Conservation (phyloP, 2,797 vertebrate genomes). For the Lacerta viridis region DNA sequence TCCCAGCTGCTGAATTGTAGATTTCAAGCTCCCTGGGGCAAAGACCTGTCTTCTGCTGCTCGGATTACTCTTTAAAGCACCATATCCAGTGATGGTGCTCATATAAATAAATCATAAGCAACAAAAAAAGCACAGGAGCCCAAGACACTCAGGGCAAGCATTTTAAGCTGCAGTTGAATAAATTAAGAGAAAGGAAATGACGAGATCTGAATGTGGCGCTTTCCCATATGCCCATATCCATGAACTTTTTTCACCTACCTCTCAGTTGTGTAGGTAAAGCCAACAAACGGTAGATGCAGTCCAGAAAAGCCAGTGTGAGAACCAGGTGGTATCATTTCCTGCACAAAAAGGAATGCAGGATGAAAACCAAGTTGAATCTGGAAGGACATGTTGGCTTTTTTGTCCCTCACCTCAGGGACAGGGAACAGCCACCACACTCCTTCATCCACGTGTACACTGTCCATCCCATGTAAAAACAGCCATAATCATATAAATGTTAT, state of each 20-base stretch:
- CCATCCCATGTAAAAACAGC: not conserved
- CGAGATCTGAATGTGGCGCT: not conserved
- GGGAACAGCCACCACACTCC: not conserved
- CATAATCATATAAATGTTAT: not conserved
- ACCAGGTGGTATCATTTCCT: constrained; percentile 92
- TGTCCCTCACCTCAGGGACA: not conserved
- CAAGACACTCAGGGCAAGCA: not conserved
- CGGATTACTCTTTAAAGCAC: not conserved
- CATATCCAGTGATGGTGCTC: too few relatives aligned
- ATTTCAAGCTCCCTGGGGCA: not conserved
- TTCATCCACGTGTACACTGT: not conserved
- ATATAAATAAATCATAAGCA: not conserved
- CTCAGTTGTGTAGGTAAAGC: constrained; percentile 96
- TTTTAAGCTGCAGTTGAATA: not conserved
- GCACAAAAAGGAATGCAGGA: constrained; percentile 55
- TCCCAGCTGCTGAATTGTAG: not conserved
- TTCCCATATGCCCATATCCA: not conserved
- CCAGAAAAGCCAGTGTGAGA: constrained; percentile 95
- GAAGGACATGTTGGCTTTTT: not conserved
- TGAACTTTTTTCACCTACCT: constrained; percentile 83
- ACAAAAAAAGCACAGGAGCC: not conserved
- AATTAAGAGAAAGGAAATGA: not conserved
- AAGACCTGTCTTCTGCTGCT: not conserved
- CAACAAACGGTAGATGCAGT: constrained; percentile 94
- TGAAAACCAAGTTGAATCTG: constrained; percentile 43